Evolutionary conservation across 1,140 invertebrate species (phyloP), one percentile per base, ranked within the genome.

Genomic region (Calosoma granatense): DNA sequence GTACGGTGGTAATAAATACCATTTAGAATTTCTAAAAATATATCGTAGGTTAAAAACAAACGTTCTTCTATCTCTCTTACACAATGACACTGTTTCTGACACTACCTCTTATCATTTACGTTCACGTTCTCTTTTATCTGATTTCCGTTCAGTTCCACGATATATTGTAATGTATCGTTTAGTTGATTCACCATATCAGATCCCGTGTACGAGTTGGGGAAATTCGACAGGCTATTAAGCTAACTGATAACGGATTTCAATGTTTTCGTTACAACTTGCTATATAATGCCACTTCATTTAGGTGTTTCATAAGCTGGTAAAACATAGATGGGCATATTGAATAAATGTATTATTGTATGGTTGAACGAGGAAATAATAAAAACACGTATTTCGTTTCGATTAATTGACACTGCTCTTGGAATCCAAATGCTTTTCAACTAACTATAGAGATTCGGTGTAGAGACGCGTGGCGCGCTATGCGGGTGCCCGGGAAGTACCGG

Each of bases 341-440:
- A 47, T 47, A 47, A 47, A 47, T 47, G 41, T 47, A 47, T 11
- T 47, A 47, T 47, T 47, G 41, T 47, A 47, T 47, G 41, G 41
- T 47, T 47, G 41, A 47, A 11, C 9, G 15, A 36, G 26, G 6
- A 47, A 47, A 47, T 47, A 47, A 30, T 30, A 30, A 30, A 47
- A 47, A 47, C 41, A 47, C 9, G 3, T 47, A 47, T 47, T 47
- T 47, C 41, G 17, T 6, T 47, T 47, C 17, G 15, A 47, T 47
- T 47, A 6, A 47, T 47, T 11, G 9, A 47, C 17, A 17, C 9
- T 47, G 41, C 41, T 47, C 9, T 47, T 11, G 6, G 17, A 47
- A 9, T 47, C 17, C 6, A 17, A 30, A 47, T 17, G 41, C 41
- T 47, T 47, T 47, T 30, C 4, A 30, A 30, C 14, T 14, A 30